Evolutionary conservation across 2,888 invertebrate species (phyloP).

Genomic region (Volucella bombylans): DNA sequence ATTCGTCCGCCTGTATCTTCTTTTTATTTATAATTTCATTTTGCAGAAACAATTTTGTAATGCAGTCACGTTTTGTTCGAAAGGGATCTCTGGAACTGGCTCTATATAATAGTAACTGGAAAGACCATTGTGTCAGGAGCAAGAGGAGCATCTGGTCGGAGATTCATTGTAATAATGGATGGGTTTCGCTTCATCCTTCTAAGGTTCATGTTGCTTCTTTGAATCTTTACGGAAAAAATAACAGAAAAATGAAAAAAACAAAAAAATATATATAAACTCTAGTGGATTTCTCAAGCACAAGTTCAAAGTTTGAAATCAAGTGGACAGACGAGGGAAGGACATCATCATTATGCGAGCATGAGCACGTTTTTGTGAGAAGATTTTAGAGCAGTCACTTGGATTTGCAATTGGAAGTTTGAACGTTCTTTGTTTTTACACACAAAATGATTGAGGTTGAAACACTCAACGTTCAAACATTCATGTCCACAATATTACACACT

Average conservation of each 20-base stretch:
- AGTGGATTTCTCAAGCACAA: slow-evolving; percentile 62
- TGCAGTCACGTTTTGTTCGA: slow-evolving; percentile 73
- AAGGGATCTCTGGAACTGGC: slow-evolving; percentile 53
- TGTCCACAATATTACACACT: background rate
- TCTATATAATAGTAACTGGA: slow-evolving; percentile 25
- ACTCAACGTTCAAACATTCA: background rate
- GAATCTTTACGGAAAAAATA: slow-evolving; percentile 21
- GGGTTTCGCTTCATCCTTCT: slow-evolving; percentile 36
- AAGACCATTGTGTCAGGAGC: slow-evolving; percentile 9
- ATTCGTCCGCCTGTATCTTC: slow-evolving; percentile 33
- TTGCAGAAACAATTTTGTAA: slow-evolving; percentile 70
- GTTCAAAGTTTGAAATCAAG: slow-evolving; percentile 70
- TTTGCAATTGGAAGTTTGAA: slow-evolving; percentile 54
- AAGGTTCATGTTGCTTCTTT: slow-evolving; percentile 59
- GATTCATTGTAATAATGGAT: slow-evolving; percentile 65
- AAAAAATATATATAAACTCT: slow-evolving; percentile 58
- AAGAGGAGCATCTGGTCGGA: slow-evolving; percentile 46
- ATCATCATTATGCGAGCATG: slow-evolving; percentile 66
- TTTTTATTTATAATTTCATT: slow-evolving; percentile 63
- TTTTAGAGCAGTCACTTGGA: slow-evolving; percentile 46
- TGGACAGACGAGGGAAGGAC: slow-evolving; percentile 57
- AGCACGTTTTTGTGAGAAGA: slow-evolving; percentile 51
- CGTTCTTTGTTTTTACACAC: slow-evolving; percentile 12
- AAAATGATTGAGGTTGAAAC: slow-evolving; percentile 25
- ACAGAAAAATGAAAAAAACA: background rate